Conservation (phyloP, 1,140 invertebrate genomes). For the Drosophila saltans region DNA sequence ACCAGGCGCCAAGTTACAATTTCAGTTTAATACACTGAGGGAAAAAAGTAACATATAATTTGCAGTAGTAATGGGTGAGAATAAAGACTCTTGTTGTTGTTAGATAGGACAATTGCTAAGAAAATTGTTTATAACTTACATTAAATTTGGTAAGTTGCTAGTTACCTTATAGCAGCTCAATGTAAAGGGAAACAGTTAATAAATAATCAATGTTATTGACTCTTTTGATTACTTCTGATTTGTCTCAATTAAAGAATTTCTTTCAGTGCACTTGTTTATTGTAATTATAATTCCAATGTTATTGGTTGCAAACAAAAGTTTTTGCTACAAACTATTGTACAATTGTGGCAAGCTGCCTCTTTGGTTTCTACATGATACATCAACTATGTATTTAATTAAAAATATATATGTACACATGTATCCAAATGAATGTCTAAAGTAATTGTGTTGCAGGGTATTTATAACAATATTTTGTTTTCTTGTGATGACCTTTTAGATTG, state of each 20-base stretch:
- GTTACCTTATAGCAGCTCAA: too few relatives aligned
- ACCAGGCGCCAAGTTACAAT: constrained; percentile 9
- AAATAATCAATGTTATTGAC: too few relatives aligned
- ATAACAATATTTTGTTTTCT: constrained; percentile 7
- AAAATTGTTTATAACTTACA: too few relatives aligned
- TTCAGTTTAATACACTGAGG: not conserved
- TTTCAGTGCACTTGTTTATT: not conserved
- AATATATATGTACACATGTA: too few relatives aligned
- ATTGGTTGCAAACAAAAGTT: not conserved
- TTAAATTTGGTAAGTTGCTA: too few relatives aligned
- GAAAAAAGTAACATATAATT: not conserved
- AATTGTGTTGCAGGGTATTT: not conserved
- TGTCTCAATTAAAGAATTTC: not conserved
- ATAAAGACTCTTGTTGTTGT: too few relatives aligned
- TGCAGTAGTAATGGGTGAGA: too few relatives aligned
- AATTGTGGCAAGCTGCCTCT: constrained; percentile 43
- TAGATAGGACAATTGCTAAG: too few relatives aligned
- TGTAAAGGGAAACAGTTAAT: too few relatives aligned
- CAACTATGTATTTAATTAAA: not conserved
- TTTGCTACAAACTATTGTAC: constrained; percentile 37
- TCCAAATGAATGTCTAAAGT: too few relatives aligned
- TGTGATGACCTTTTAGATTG: constrained; percentile 10
- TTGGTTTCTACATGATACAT: constrained; percentile 8
- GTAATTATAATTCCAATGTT: not conserved
- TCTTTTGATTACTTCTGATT: not conserved